A percentile compares a stretch with the other conserved stretches of the same genome.
Evolutionary conservation across 2,797 vertebrate genomes (phyloP).

Genomic region (Mareca strepera): DNA sequence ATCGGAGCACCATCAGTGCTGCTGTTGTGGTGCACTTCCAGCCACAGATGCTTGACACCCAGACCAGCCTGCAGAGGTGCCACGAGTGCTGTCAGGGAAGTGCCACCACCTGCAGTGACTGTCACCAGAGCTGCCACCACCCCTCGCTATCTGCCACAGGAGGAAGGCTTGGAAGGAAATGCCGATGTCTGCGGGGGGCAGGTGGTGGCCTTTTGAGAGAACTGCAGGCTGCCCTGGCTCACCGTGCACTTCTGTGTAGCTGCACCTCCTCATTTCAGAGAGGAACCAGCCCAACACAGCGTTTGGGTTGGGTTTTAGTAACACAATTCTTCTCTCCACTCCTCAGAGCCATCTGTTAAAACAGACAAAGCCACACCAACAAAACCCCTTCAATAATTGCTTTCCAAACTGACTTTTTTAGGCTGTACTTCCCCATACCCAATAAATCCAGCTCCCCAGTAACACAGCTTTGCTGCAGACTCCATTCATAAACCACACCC

Average conservation of each 20-base stretch:
- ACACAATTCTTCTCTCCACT: background rate
- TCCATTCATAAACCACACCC: background rate
- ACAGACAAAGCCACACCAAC: background rate
- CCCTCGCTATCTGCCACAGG: rapidly evolving
- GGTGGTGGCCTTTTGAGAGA: no score
- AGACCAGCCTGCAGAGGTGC: background rate
- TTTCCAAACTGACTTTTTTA: background rate
- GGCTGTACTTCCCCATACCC: background rate
- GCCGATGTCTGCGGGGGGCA: background rate
- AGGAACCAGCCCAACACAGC: background rate
- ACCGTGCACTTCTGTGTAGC: background rate
- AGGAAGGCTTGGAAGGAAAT: background rate
- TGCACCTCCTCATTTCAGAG: background rate
- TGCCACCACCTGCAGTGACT: rapidly evolving
- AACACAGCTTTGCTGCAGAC: background rate
- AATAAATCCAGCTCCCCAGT: background rate
- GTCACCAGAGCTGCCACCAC: background rate
- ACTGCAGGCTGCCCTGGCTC: background rate
- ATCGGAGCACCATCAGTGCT: rapidly evolving
- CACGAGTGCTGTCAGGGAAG: background rate
- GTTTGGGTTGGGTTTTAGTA: no score
- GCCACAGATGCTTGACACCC: rapidly evolving
- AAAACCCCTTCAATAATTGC: background rate
- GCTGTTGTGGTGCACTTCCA: background rate
- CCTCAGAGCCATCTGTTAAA: background rate